Percentiles rank a stretch among this genome's conserved stretches.
These are phyloP conservation scores for Eclectus roratus DNA, from an alignment of 2,113 vertebrate species.

Conservation along the genomic window DNA sequence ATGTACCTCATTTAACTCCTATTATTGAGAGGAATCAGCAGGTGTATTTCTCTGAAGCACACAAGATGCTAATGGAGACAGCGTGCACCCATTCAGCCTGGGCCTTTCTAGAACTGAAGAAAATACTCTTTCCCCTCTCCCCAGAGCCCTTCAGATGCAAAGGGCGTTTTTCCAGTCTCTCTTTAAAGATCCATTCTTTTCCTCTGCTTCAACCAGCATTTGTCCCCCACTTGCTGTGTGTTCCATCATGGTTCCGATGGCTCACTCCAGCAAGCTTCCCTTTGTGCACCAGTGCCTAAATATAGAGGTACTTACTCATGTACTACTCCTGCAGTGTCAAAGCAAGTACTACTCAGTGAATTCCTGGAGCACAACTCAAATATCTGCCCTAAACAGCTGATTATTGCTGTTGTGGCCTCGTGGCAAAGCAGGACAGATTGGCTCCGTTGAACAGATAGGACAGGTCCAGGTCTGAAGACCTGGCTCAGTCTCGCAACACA, in stretches of 20 bases:
- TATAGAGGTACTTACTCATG: neutral
- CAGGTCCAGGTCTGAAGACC: neutral
- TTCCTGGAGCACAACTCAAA: neutral
- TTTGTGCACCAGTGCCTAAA: neutral
- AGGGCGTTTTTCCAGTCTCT: neutral
- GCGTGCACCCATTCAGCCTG: neutral
- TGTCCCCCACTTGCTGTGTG: neutral
- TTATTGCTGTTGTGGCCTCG: neutral
- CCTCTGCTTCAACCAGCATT: neutral
- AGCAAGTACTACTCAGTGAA: neutral
- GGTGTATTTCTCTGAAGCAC: conserved; percentile 16
- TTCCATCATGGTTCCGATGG: neutral
- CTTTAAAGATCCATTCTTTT: neutral
- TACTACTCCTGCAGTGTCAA: neutral
- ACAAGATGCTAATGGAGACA: neutral
- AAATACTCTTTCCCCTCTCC: neutral
- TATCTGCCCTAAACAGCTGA: neutral
- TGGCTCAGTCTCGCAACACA: neutral
- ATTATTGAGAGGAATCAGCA: conserved; percentile 22
- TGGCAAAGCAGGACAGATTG: neutral
- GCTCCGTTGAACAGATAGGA: neutral
- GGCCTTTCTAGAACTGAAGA: neutral
- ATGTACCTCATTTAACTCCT: conserved; percentile 2
- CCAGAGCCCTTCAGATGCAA: neutral
- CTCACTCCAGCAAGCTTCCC: neutral